Percentiles rank a stretch among this genome's conserved stretches.
These are phyloP conservation scores for Drosophila kurseongensis DNA, from an alignment of 1,140 invertebrate genomes.

Conservation along the genomic window DNA sequence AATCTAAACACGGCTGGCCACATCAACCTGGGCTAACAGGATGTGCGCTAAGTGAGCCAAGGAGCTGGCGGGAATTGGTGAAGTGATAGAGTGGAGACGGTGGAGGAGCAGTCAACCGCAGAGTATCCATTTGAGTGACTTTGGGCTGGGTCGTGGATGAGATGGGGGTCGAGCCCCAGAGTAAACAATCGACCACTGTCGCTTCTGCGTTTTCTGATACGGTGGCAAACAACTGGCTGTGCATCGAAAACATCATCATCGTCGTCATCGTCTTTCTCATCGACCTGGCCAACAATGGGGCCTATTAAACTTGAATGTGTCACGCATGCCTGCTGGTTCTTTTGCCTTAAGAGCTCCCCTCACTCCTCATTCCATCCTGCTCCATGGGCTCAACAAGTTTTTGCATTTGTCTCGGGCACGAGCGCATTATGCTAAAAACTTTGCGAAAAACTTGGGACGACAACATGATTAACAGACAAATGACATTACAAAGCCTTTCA, in stretches of 20 bases:
- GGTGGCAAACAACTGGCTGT: constrained; percentile 31
- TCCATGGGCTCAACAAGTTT: constrained; percentile 69
- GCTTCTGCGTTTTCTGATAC: constrained; percentile 25
- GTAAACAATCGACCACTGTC: constrained; percentile 30
- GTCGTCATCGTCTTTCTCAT: constrained; percentile 7
- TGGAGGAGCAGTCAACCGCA: constrained; percentile 38
- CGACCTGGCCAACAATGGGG: constrained; percentile 42
- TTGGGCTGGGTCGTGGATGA: constrained; percentile 11
- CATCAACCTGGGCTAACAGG: constrained; percentile 28
- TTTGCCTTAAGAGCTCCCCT: background rate
- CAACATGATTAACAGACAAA: constrained; percentile 82
- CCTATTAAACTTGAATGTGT: constrained; percentile 73
- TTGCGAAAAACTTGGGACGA: constrained; percentile 70
- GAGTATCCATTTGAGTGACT: constrained; percentile 66
- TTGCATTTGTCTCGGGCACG: constrained; percentile 67
- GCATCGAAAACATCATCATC: constrained; percentile 16
- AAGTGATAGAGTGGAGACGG: background rate
- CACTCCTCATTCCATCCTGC: background rate
- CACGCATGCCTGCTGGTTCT: constrained; percentile 61
- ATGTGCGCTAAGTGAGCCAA: constrained; percentile 38
- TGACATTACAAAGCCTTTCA: constrained; percentile 81
- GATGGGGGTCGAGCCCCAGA: constrained; percentile 16
- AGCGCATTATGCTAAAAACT: constrained; percentile 78
- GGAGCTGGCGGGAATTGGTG: background rate
- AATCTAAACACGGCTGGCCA: constrained; percentile 56